Base-by-base conservation (phyloP, 2,113 vertebrate species). In the Barbus barbus region DNA sequence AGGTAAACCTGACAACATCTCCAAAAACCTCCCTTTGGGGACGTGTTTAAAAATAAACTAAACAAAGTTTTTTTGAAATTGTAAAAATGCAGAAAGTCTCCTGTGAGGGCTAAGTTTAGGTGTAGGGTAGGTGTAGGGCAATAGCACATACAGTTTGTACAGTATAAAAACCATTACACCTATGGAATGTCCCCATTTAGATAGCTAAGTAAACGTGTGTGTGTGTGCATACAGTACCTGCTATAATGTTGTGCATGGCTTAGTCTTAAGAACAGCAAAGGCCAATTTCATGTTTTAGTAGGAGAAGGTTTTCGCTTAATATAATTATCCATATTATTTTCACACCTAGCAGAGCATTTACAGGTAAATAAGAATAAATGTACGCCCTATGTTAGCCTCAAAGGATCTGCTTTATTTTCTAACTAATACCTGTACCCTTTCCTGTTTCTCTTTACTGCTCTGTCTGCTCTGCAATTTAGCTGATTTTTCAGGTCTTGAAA, bases 191-290 rank as follows among this genome's bases (percentile, higher is more conserved):
- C n/a, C n/a, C n/a, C n/a, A n/a, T n/a, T n/a, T n/a, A n/a, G n/a
- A n/a, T n/a, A n/a, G n/a, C n/a, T n/a, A n/a, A n/a, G n/a, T n/a
- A n/a, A n/a, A n/a, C n/a, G n/a, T 75, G 77, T 31, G 63, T 85
- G 51, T 28, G 65, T 85, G 56, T 67, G 81, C 28, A 8, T 44
- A 83, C 87, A 85, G 87, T 87, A 85, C 79, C 84, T 82, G 46
- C 9, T 61, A 28, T 51, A 77, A 77, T 7, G 16, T 58, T 36
- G 31, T 58, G 18, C 28, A 77, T 77, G 20, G 75, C 9, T 33
- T 16, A 48, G 14, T 73, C 63, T 67, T 67, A 67, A 67, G 67
- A 38, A 71, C 12, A 41, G 33, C 4, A 5, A 22, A 26, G 69
- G 38, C 11, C 12, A 3, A 18, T 48, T 58, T 36, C 18, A 20